Evolutionary conservation across 2,797 vertebrate species (phyloP), one percentile per base, ranked within the genome.

Genomic region (Lepus oiostolus): DNA sequence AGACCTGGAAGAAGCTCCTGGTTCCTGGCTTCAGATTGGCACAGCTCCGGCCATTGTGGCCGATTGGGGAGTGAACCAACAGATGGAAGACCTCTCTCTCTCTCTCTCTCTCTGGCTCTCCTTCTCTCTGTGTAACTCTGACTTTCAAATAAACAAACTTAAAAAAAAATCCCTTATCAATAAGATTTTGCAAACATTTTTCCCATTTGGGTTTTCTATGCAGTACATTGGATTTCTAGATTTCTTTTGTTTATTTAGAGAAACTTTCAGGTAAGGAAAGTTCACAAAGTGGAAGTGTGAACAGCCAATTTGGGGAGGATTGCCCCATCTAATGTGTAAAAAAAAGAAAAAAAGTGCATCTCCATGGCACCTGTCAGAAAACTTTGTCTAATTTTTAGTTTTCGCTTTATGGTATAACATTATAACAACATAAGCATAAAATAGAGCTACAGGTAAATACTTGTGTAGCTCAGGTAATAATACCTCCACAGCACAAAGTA

Each of bases 331-430:
- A 30, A 30, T 93, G 8, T 86, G 8, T 47, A 84, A 77, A 91
- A 81, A 91, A 24, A 90, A 88, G 50, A 5, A 93, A 50, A 58
- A 21, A 16, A 58, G 11, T 21, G 5, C 54, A 89, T 97, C 28
- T 92, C 50, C 7, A 5, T 80, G 14, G 19, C 68, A 68, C 17
- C 0, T 83, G 11, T 88, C 47, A 50, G 68, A n/a, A 88, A 65
- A 81, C 22, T 94, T 77, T 92, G 79, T 88, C 91, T 95, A 10
- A 76, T 88, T 90, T 95, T 91, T 5, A 71, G 50, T 38, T 81
- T 90, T 84, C 28, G 75, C 30, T 93, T 94, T 93, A 30, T 94
- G 35, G 19, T 65, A 71, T 85, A 89, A 89, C 76, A 32, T 79
- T 80, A 22, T 50, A 88, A 54, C 13, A 85, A 67, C 30, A 75